phyloP scores from a whole-genome alignment of 2,113 vertebrate genomes.

The Dicrurus megarhynchus region DNA sequence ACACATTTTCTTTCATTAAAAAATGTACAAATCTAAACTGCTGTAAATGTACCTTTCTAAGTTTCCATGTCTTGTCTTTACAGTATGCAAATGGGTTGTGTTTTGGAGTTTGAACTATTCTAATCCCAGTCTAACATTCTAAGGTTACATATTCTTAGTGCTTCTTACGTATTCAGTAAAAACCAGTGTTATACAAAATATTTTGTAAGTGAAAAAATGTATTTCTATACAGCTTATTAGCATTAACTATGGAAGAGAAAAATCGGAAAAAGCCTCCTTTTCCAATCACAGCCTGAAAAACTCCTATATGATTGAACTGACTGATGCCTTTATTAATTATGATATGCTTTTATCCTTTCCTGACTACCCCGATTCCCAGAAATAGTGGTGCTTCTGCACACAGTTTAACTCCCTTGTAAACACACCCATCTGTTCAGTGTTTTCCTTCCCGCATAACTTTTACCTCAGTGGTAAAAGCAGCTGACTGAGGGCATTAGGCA shows the following conservation, averaged over 20 bases:
- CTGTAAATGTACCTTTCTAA: not conserved
- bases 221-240: not conserved
- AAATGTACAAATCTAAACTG: not conserved
- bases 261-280: not conserved
- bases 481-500: slow-evolving; percentile 29
- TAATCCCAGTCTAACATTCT: not conserved
- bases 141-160: not conserved
- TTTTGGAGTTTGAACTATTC: not conserved
- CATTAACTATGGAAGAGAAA: not conserved
- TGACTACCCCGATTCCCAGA: slow-evolving; percentile 63
- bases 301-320: slow-evolving; percentile 1
- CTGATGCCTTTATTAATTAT: slow-evolving; percentile 48
- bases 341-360: slow-evolving; percentile 51
- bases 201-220: not conserved
- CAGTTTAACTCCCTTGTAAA: slow-evolving; percentile 55
- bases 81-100: accelerated
- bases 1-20: not conserved
- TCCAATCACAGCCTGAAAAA: slow-evolving; percentile 17
- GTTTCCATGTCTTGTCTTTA: not conserved
- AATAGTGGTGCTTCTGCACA: slow-evolving; percentile 55
- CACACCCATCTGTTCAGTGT: slow-evolving; percentile 69
- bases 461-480: slow-evolving; percentile 8
- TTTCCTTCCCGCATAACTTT: slow-evolving; percentile 34
- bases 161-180: not conserved
- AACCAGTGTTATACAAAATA: not conserved